phyloP scores from a whole-genome alignment of 2,888 invertebrate species.

The Drosophila peninsularis region DNA sequence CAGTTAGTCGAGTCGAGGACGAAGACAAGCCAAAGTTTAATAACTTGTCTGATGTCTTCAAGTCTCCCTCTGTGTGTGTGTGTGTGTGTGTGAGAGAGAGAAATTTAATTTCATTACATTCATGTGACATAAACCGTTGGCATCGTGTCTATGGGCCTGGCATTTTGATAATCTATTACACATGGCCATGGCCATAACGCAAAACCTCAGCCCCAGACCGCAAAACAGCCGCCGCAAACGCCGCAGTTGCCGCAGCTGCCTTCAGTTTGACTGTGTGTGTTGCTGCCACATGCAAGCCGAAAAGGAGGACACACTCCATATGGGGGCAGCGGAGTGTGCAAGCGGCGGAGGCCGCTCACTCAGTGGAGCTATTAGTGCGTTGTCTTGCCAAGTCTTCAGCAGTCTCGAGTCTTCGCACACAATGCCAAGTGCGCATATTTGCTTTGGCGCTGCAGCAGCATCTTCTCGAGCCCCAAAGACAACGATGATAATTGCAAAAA shows the following conservation, averaged over 20 bases:
- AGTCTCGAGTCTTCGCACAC: constrained; percentile 48
- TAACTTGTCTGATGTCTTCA: constrained; percentile 53
- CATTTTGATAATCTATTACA: constrained; percentile 81
- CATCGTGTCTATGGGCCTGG: constrained; percentile 66
- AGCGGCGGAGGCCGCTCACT: not conserved
- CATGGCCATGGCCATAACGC: constrained; percentile 75
- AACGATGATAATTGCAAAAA: constrained; percentile 78
- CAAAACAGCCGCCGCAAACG: constrained; percentile 63
- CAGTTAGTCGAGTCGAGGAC: constrained; percentile 39
- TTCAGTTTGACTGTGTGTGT: too few relatives aligned
- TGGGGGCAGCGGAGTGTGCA: not conserved
- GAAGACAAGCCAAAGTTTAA: constrained; percentile 65
- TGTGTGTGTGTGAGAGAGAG: constrained; percentile 43
- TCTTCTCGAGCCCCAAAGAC: constrained; percentile 63
- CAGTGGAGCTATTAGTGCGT: constrained; percentile 72
- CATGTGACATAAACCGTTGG: constrained; percentile 80
- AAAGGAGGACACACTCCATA: constrained; percentile 57
- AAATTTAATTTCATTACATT: constrained; percentile 80
- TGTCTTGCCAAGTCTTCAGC: constrained; percentile 64
- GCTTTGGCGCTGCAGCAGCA: constrained; percentile 63
- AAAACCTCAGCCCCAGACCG: constrained; percentile 71
- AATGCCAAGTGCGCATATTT: constrained; percentile 79
- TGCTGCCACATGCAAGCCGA: constrained; percentile 57
- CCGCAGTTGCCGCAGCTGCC: constrained; percentile 31
- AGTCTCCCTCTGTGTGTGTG: not conserved